phyloP scores from a whole-genome alignment of 2,113 vertebrate species.

The Myiozetetes cayanensis region DNA sequence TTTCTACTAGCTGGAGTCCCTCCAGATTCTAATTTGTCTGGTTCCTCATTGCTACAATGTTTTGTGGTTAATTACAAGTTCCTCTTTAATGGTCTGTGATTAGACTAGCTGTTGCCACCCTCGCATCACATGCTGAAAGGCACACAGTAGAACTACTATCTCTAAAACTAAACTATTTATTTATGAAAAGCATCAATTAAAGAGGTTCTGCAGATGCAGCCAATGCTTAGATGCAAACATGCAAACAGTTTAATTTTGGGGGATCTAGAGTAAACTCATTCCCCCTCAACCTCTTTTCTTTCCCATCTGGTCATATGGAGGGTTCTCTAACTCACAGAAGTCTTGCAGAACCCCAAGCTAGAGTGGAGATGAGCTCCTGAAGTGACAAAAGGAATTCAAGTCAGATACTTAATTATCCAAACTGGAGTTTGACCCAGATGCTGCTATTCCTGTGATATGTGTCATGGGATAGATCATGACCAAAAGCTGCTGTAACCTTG shows the following conservation, averaged over 20 bases:
- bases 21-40: not conserved
- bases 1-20: not conserved
- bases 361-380: not conserved
- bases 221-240: not conserved
- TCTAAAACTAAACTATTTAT: not conserved
- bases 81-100: not conserved
- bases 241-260: not conserved
- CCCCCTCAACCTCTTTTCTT: not conserved
- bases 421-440: constrained; percentile 8
- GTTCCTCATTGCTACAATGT: not conserved
- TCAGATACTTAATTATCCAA: not conserved
- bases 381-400: not conserved
- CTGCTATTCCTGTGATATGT: not conserved
- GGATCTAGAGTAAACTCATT: not conserved
- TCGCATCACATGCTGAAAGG: not conserved
- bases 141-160: not conserved
- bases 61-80: not conserved
- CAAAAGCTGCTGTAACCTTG: not conserved
- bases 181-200: not conserved
- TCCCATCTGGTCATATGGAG: not conserved
- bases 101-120: not conserved
- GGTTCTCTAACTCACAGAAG: not conserved
- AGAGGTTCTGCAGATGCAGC: not conserved
- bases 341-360: not conserved
- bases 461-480: not conserved